Base-by-base conservation (phyloP, 1,140 invertebrate species). In the Lethrus apterus region DNA sequence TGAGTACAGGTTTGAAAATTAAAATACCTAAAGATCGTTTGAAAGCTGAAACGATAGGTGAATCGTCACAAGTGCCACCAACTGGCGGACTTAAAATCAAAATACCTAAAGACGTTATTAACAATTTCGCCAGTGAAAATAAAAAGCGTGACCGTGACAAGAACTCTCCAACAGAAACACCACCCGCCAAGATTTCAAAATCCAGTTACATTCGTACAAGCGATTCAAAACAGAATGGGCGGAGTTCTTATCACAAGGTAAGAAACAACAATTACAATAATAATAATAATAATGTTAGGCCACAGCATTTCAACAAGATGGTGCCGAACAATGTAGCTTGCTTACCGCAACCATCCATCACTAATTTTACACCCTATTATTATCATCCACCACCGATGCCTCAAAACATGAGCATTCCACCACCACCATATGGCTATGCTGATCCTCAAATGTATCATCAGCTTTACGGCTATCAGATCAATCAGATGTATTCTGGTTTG, bases 1-100 rank as follows among this genome's bases (percentile, higher is more conserved):
- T 34, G 43, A 52, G 29, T 48, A 56, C 38, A 52, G 66, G 70
- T 4, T 56, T 80, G 8, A 81, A 81, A 56, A 75, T 81, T 13
- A 80, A 79, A 62, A 81, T 83, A 24, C 72, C 77, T 0, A 80
- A 79, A 54, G 77, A 80, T 46, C 62, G 70, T 18, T 65, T 78
- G 13, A 75, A 72, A 51, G 68, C 63, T 29, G 65, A 68, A 35
- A 56, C 60, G 17, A 50, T 59, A 10, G 46, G 54, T 11, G 52
- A 64, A 10, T 52, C 60, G 20, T 46, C 44, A 42, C 38, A 44
- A 53, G 48, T 56, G 46, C 50, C 57, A 36, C 51, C 50, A 21
- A 10, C 64, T 55, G 65, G 63, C 0, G 64, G 68, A 0, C 48
- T 77, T 4, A 77, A 75, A 51, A 71, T 77, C 17, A 78, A 76